phyloP scores from a whole-genome alignment of 1,140 invertebrate genomes.

The Chelonus insularis region DNA sequence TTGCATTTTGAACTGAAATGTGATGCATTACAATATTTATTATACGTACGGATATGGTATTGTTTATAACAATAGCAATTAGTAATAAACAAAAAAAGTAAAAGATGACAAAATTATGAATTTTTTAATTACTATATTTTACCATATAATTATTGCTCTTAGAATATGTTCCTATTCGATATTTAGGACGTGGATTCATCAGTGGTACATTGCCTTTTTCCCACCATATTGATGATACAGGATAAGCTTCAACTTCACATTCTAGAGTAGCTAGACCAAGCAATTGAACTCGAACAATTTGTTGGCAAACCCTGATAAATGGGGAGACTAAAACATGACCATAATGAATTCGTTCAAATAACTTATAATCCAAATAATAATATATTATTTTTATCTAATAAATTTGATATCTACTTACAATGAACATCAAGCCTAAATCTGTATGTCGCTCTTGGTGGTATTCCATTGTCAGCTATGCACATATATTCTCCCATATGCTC shows the following conservation, averaged over 20 bases:
- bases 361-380: too few species aligned
- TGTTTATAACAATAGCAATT: too few species aligned
- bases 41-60: too few species aligned
- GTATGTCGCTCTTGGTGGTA: slow-evolving; percentile 80
- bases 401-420: too few species aligned
- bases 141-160: slow-evolving; percentile 62
- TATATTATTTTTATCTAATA: too few species aligned
- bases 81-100: too few species aligned
- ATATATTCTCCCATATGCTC: slow-evolving; percentile 85
- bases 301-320: slow-evolving; percentile 76
- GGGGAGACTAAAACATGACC: too few species aligned
- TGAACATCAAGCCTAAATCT: slow-evolving; percentile 82
- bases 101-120: too few species aligned
- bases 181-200: slow-evolving; percentile 70
- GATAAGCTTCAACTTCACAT: slow-evolving; percentile 87
- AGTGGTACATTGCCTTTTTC: slow-evolving; percentile 76
- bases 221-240: slow-evolving; percentile 85
- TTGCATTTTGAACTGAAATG: too few species aligned
- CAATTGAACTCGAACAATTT: slow-evolving; percentile 72
- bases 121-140: slow-evolving; percentile 29
- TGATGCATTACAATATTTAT: too few species aligned
- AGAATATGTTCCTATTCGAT: slow-evolving; percentile 66
- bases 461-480: slow-evolving; percentile 86
- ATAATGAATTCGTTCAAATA: too few species aligned
- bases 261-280: slow-evolving; percentile 73